phyloP scores from a whole-genome alignment of 2,797 vertebrate species.

The Bradypodion pumilum region DNA sequence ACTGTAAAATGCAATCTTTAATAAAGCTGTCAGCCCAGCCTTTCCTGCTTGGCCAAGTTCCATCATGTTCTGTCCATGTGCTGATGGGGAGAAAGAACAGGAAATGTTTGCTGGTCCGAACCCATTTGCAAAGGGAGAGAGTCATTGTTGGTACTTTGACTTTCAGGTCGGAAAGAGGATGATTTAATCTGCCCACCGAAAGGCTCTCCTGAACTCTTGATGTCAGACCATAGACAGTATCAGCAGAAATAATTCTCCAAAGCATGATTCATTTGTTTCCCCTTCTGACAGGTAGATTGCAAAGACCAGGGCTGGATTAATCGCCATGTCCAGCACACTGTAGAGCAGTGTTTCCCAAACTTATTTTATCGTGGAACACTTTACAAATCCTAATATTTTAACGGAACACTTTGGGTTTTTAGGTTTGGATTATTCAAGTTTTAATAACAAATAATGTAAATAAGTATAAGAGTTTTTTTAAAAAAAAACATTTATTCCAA shows the following conservation, averaged over 20 bases:
- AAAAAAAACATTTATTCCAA: no score
- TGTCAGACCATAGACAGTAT: not conserved
- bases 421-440: no score
- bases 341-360: no score
- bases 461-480: no score
- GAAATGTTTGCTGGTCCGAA: not conserved
- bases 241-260: not conserved
- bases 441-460: no score
- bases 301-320: not conserved
- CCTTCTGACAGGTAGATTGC: not conserved
- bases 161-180: not conserved
- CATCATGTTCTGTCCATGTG: not conserved
- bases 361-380: no score
- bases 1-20: conserved; percentile 25
- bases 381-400: no score
- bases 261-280: not conserved
- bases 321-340: not conserved
- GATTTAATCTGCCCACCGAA: not conserved
- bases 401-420: no score
- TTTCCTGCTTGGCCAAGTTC: not conserved
- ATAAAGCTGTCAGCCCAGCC: conserved; percentile 21
- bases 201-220: not conserved
- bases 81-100: not conserved
- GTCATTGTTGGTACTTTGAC: not conserved
- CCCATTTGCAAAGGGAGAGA: not conserved